These are phyloP conservation scores for Uria aalge DNA, from an alignment of 2,113 vertebrate species.

Conservation along the genomic window DNA sequence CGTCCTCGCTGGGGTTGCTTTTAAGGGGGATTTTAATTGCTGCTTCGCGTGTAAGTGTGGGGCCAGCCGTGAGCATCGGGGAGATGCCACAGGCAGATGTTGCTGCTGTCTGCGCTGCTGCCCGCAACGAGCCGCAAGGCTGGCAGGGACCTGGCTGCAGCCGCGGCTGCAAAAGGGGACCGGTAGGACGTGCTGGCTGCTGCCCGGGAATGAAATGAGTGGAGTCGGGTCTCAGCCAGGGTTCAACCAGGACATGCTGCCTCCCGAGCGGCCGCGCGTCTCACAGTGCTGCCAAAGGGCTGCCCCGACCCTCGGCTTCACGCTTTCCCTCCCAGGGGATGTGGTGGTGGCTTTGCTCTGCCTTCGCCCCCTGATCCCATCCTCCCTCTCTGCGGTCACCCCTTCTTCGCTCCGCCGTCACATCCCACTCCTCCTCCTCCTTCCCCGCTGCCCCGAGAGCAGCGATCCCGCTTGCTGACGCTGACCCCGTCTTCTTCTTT, in stretches of 20 bases:
- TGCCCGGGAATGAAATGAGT: rapidly evolving
- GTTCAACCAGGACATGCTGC: rapidly evolving
- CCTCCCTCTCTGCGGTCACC: neutral
- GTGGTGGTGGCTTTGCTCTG: neutral
- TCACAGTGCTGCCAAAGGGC: neutral
- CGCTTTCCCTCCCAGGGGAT: neutral
- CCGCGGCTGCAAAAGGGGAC: neutral
- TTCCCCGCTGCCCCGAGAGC: neutral
- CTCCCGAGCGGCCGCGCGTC: neutral
- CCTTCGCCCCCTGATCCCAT: neutral
- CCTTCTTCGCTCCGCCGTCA: rapidly evolving
- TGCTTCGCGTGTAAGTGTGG: neutral
- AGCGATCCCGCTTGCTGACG: neutral
- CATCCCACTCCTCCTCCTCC: neutral
- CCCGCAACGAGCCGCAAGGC: neutral
- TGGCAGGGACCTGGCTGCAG: neutral
- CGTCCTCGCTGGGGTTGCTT: neutral
- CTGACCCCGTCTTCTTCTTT: slow-evolving; percentile 48
- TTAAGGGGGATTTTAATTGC: neutral
- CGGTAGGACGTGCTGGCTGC: neutral
- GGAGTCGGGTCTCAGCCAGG: neutral
- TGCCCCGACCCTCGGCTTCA: rapidly evolving
- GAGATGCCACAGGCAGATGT: neutral
- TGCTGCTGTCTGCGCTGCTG: neutral
- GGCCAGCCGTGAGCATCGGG: neutral